Evolutionary conservation across 2,888 invertebrate species (phyloP), one percentile per base, ranked within the genome.

Genomic region (Apodemia zela): DNA sequence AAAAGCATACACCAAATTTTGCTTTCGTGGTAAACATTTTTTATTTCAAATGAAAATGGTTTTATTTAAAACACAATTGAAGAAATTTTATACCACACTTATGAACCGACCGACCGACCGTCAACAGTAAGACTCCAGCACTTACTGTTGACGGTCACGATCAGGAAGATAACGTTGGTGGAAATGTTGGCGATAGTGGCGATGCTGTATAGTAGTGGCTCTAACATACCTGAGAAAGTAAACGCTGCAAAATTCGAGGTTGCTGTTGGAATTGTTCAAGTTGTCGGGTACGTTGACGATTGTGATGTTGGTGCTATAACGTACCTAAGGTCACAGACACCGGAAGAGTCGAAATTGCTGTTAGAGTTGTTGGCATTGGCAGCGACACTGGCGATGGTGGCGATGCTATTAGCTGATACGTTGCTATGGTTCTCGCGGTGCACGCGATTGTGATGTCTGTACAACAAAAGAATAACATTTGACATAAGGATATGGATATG

Each of bases 401-500:
- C 89, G 72, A 93, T 87, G 73, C 93, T 93, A 79, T 89, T 92
- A 25, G 92, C 93, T 0, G 92, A 90, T 76, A 92, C 75, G 77
- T 92, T 93, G 78, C 93, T 93, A 79, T 93, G 89, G 76, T 92
- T 93, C 72, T 93, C 93, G 67, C 94, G 94, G 80, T 96, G 96
- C 69, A 95, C 95, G 73, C 95, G 94, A 83, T 95, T 95, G 85
- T 94, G 94, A 82, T 96, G 96, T 73, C 93, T 93, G 72, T 49
- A 21, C 7, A 25, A 51, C 42, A 29, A 42, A 15, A 13, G 1
- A 42, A 42, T 42, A 42, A 10, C 33, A 33, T 4, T 3, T 4
- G 4, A 25, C 25, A 0, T 33, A 33, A 33, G 5, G 33, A 33
- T 33, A 33, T 29, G 6, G 25, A 25, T 25, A 25, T 4, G 25